Percentiles rank a stretch among this genome's conserved stretches.
Conservation (phyloP, 2,888 invertebrate genomes). For the Drosophila incognita region DNA sequence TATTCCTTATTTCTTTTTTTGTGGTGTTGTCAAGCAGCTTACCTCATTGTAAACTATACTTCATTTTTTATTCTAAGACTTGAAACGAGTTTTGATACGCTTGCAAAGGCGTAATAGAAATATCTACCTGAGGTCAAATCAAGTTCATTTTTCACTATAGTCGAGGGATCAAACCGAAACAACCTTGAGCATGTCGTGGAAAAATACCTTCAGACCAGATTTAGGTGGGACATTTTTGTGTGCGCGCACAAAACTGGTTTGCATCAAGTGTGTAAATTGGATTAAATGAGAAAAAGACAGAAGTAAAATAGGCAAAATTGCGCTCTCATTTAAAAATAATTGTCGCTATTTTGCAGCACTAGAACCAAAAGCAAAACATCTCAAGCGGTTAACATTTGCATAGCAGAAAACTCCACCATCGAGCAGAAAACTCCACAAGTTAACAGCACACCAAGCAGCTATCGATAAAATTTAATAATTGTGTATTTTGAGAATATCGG, state of each 20-base stretch:
- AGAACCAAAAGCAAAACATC: neutral
- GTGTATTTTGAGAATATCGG: neutral
- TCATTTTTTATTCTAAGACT: conserved; percentile 45
- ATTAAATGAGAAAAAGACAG: neutral
- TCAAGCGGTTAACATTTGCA: conserved; percentile 15
- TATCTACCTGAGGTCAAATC: conserved; percentile 64
- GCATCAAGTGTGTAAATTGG: neutral
- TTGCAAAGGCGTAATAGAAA: conserved; percentile 66
- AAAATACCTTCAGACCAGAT: conserved; percentile 27
- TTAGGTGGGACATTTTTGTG: conserved; percentile 5
- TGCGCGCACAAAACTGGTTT: neutral
- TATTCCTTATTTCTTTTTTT: conserved; percentile 14
- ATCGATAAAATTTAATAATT: neutral
- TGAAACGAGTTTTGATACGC: conserved; percentile 67
- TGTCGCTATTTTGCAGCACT: conserved; percentile 9
- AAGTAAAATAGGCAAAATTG: neutral
- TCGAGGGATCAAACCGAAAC: conserved; percentile 47
- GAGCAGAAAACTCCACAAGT: conserved; percentile 7
- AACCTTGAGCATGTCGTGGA: conserved; percentile 37
- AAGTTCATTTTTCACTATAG: conserved; percentile 39
- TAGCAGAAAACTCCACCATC: too few relatives aligned
- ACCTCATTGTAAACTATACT: conserved; percentile 32
- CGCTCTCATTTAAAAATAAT: conserved; percentile 14
- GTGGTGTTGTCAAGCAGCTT: conserved; percentile 58
- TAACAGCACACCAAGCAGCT: neutral